A percentile compares a stretch with the other conserved stretches of the same genome.
Evolutionary conservation across 2,888 invertebrate genomes (phyloP).

Genomic region (Drosophila anomalata): DNA sequence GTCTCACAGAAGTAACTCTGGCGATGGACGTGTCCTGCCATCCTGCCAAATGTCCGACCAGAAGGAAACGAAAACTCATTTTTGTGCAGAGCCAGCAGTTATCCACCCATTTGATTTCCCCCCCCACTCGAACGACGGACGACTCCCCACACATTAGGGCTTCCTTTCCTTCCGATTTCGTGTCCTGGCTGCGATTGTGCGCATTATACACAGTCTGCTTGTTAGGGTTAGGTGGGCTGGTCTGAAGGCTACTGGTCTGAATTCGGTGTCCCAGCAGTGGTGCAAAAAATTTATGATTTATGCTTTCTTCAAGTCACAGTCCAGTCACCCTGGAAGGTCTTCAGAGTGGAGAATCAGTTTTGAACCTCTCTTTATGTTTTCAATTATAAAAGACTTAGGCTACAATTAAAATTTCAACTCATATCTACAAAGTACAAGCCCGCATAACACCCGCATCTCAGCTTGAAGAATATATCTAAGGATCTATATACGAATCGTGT

Average conservation of each 20-base stretch:
- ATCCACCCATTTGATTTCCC: constrained; percentile 21
- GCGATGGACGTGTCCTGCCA: constrained; percentile 48
- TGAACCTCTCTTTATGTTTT: too few species aligned
- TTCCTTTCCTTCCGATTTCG: constrained; percentile 51
- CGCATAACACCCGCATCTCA: constrained; percentile 34
- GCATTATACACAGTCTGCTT: constrained; percentile 67
- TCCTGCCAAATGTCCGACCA: constrained; percentile 43
- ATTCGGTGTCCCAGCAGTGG: constrained; percentile 8
- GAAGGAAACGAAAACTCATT: constrained; percentile 57
- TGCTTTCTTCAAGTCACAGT: constrained; percentile 57
- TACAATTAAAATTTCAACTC: neutral
- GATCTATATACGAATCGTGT: constrained; percentile 7
- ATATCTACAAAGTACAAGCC: neutral
- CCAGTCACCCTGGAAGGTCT: constrained; percentile 46
- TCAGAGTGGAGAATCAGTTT: constrained; percentile 3
- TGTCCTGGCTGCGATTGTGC: constrained; percentile 69
- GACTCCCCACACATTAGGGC: constrained; percentile 33
- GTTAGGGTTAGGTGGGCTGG: constrained; percentile 1
- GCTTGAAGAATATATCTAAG: constrained; percentile 17
- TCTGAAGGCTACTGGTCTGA: constrained; percentile 5
- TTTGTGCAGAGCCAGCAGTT: constrained; percentile 63
- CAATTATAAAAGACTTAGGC: too few species aligned
- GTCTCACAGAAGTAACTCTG: constrained; percentile 42
- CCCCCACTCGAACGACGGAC: constrained; percentile 9
- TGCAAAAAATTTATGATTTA: constrained; percentile 78